Evolutionary conservation across 2,113 vertebrate genomes (phyloP).

Genomic region (Rhynchomys soricoides): DNA sequence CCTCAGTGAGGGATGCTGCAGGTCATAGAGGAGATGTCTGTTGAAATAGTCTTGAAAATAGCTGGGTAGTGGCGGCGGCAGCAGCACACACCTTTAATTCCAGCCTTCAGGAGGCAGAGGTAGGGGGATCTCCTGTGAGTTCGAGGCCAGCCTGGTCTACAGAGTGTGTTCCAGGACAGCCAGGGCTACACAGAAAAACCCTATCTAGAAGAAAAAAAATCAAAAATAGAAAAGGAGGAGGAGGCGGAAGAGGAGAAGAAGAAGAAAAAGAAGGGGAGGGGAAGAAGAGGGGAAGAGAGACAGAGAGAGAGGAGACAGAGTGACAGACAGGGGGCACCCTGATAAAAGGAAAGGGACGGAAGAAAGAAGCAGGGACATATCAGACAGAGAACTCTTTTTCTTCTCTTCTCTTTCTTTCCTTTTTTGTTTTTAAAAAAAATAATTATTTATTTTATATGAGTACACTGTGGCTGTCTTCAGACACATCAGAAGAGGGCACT

Average conservation of each 20-base stretch:
- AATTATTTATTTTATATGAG: too few relatives aligned
- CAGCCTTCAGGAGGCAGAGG: not conserved
- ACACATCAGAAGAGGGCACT: too few relatives aligned
- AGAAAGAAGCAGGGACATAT: not conserved
- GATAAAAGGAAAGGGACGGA: not conserved
- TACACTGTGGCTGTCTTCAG: too few relatives aligned
- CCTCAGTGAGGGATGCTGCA: not conserved
- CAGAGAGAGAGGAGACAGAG: not conserved
- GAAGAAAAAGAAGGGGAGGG: not conserved
- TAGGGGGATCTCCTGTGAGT: not conserved
- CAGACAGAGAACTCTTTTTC: not conserved
- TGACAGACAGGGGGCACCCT: not conserved
- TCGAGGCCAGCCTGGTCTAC: not conserved
- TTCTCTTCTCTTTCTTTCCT: not conserved
- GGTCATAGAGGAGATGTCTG: not conserved
- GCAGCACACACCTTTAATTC: not conserved
- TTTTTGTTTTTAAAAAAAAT: too few relatives aligned
- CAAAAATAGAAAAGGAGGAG: too few relatives aligned
- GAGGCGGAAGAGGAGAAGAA: accelerated
- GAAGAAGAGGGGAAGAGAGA: too few relatives aligned
- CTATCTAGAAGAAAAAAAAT: not conserved
- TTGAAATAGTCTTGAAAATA: not conserved
- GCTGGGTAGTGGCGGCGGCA: too few relatives aligned
- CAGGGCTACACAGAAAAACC: not conserved
- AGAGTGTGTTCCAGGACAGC: not conserved